Conservation (phyloP, 1,140 invertebrate genomes). For the Trichonephila clavata region DNA sequence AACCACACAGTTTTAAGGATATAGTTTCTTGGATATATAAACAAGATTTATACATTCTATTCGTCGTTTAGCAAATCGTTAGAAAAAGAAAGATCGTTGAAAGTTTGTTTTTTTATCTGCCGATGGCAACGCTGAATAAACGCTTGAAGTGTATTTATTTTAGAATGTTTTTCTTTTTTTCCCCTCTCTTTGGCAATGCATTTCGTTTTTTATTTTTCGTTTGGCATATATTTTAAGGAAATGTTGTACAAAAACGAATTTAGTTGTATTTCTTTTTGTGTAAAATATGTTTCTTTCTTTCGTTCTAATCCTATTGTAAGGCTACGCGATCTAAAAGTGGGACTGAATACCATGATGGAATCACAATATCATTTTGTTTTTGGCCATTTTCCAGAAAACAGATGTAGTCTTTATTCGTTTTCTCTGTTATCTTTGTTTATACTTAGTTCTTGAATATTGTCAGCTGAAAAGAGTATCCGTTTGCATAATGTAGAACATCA, state of each 20-base stretch:
- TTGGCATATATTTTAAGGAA: slow-evolving; percentile 13
- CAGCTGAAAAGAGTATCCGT: neutral
- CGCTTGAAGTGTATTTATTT: slow-evolving; percentile 23
- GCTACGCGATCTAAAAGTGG: neutral
- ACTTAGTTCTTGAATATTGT: neutral
- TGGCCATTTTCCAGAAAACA: slow-evolving; percentile 1
- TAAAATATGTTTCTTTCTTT: neutral
- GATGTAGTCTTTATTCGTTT: neutral
- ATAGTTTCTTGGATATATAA: neutral
- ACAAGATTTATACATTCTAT: slow-evolving; percentile 60
- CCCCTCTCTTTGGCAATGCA: neutral
- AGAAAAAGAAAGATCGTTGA: slow-evolving; percentile 5
- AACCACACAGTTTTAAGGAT: slow-evolving; percentile 37
- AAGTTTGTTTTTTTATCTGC: neutral
- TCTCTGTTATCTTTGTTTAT: neutral
- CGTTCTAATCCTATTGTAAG: slow-evolving; percentile 25
- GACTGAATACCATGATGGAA: neutral
- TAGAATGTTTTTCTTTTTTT: neutral
- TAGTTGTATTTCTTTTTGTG: neutral
- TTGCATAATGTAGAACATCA: neutral
- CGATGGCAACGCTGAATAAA: slow-evolving; percentile 20
- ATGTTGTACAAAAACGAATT: slow-evolving; percentile 3
- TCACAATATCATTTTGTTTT: slow-evolving; percentile 37
- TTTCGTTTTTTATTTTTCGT: neutral
- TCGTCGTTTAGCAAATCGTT: slow-evolving; percentile 39